Percentiles rank a stretch among this genome's conserved stretches.
phyloP scores from a whole-genome alignment of 2,888 invertebrate species.

The Nyleta sp. region DNA sequence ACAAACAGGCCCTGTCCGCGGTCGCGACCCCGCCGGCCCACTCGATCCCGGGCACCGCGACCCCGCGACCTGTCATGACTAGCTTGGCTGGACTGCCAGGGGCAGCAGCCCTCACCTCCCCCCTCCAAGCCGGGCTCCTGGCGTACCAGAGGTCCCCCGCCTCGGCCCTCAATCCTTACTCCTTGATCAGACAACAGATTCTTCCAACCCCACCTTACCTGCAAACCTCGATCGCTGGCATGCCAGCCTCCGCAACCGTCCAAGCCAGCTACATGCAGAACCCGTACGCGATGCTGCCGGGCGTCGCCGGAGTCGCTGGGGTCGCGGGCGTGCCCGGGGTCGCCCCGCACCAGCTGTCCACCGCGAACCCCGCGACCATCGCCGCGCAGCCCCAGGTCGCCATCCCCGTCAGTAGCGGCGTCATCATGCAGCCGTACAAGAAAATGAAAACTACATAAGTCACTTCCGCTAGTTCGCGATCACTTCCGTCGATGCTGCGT shows the following conservation, averaged over 20 bases:
- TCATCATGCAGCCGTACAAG: slow-evolving; percentile 92
- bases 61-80: slow-evolving; percentile 70
- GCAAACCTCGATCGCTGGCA: slow-evolving; percentile 73
- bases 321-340: slow-evolving; percentile 83
- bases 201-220: slow-evolving; percentile 75
- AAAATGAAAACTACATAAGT: slow-evolving; percentile 94
- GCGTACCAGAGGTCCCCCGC: slow-evolving; percentile 78
- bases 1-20: slow-evolving; percentile 84
- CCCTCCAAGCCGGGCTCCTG: slow-evolving; percentile 78
- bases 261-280: slow-evolving; percentile 76
- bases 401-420: slow-evolving; percentile 80
- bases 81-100: slow-evolving; percentile 75
- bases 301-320: slow-evolving; percentile 83
- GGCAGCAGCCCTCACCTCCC: slow-evolving; percentile 71
- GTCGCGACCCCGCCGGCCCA: slow-evolving; percentile 76
- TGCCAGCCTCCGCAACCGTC: slow-evolving; percentile 70
- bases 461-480: slow-evolving; percentile 37
- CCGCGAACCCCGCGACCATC: slow-evolving; percentile 78
- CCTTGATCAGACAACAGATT: slow-evolving; percentile 82
- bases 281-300: slow-evolving; percentile 78
- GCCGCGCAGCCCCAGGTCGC: slow-evolving; percentile 83
- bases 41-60: slow-evolving; percentile 70
- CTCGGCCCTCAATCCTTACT: slow-evolving; percentile 83
- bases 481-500: slow-evolving; percentile 45
- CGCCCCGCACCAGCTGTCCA: slow-evolving; percentile 80